Percentiles rank a stretch among this genome's conserved stretches.
Conservation (phyloP, 2,797 vertebrate genomes). For the Halcyon chelicuti region DNA sequence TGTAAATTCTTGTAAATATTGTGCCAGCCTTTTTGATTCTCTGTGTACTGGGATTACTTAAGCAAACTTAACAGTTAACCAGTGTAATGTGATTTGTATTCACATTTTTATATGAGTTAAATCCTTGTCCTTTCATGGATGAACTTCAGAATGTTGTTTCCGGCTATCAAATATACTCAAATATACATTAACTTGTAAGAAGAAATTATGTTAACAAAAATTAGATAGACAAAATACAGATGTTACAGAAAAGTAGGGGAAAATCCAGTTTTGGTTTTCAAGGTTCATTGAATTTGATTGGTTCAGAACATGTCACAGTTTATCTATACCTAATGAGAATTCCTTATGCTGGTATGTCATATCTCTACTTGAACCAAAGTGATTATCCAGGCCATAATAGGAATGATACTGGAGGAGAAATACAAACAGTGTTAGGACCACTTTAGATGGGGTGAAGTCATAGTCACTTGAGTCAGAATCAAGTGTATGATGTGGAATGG, state of each 20-base stretch:
- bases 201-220: not conserved
- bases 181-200: not conserved
- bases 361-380: not conserved
- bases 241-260: not conserved
- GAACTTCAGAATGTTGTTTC: not conserved
- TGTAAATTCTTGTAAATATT: slow-evolving; percentile 8
- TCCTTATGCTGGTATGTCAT: slow-evolving; percentile 8
- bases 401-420: not conserved
- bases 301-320: not conserved
- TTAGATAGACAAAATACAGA: not conserved
- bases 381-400: not conserved
- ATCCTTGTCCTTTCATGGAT: not conserved
- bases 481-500: not conserved
- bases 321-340: slow-evolving; percentile 10
- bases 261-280: not conserved
- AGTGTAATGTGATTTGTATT: not conserved
- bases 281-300: not conserved
- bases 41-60: not conserved
- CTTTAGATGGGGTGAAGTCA: slow-evolving; percentile 35
- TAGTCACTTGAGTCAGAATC: slow-evolving; percentile 27
- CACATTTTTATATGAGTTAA: not conserved
- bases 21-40: not conserved
- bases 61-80: not conserved
- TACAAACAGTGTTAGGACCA: not conserved
- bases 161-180: not conserved